Conservation (phyloP, 2,113 vertebrate genomes). For the Upupa epops region DNA sequence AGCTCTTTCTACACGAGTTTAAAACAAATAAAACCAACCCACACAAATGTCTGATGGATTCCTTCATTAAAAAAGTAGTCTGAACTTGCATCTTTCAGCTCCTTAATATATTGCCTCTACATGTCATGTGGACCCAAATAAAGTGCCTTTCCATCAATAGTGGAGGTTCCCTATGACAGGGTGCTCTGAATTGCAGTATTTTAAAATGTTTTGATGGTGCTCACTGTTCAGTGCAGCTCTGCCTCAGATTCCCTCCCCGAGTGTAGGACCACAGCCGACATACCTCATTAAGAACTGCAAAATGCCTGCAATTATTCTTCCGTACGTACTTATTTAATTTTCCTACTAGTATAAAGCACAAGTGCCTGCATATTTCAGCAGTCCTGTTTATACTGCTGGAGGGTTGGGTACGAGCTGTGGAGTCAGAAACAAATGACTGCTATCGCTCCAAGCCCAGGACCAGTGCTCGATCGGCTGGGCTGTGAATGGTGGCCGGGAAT, state of each 20-base stretch:
- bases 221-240: neutral
- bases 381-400: neutral
- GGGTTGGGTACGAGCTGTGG: neutral
- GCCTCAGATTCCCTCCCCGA: neutral
- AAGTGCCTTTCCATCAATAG: neutral
- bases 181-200: neutral
- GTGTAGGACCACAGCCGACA: neutral
- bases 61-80: neutral
- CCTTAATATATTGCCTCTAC: neutral
- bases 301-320: neutral
- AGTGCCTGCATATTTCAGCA: neutral
- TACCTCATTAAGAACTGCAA: neutral
- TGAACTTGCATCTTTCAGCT: neutral
- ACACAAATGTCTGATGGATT: neutral
- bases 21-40: neutral
- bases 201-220: neutral
- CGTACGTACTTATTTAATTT: neutral
- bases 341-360: neutral
- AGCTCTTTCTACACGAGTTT: neutral
- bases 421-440: neutral
- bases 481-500: neutral
- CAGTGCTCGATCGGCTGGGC: neutral
- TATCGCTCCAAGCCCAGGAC: neutral
- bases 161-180: neutral
- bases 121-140: rapidly evolving